phyloP scores from a whole-genome alignment of 1,140 invertebrate species.

The Hirudo medicinalis region DNA sequence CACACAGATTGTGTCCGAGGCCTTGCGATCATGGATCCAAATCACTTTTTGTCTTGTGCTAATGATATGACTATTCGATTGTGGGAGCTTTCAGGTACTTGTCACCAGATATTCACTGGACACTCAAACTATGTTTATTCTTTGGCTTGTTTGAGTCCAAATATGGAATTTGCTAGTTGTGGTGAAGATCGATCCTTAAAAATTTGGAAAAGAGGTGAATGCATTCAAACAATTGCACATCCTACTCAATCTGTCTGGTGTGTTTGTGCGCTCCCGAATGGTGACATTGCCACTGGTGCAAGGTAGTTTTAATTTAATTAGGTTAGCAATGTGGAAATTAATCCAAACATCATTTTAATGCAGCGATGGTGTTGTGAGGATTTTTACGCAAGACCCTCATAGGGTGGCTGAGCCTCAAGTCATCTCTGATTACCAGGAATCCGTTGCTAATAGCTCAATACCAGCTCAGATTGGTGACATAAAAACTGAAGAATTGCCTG shows the following conservation, averaged over 20 bases:
- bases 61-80: slow-evolving; percentile 74
- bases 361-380: slow-evolving; percentile 70
- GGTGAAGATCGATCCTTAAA: slow-evolving; percentile 74
- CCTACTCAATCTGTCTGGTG: slow-evolving; percentile 81
- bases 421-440: slow-evolving; percentile 56
- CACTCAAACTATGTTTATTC: slow-evolving; percentile 58
- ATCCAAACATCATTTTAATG: slow-evolving; percentile 25
- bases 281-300: slow-evolving; percentile 74
- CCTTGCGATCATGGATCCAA: slow-evolving; percentile 52
- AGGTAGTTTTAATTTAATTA: slow-evolving; percentile 41
- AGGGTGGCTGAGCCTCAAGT: slow-evolving; percentile 52
- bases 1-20: slow-evolving; percentile 82
- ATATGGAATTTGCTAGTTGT: slow-evolving; percentile 41
- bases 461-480: slow-evolving; percentile 57
- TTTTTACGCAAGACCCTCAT: slow-evolving; percentile 61
- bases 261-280: slow-evolving; percentile 62
- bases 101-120: slow-evolving; percentile 61
- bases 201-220: slow-evolving; percentile 59
- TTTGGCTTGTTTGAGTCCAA: slow-evolving; percentile 50
- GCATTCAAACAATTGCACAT: slow-evolving; percentile 58
- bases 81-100: slow-evolving; percentile 63
- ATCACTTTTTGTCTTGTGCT: slow-evolving; percentile 68
- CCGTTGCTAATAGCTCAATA: slow-evolving; percentile 51
- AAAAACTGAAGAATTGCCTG: slow-evolving; percentile 70
- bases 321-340: not conserved